Percentiles rank a stretch among this genome's conserved stretches.
These are phyloP conservation scores for Rhodophaea formosa DNA, from an alignment of 2,888 invertebrate species.

Conservation along the genomic window DNA sequence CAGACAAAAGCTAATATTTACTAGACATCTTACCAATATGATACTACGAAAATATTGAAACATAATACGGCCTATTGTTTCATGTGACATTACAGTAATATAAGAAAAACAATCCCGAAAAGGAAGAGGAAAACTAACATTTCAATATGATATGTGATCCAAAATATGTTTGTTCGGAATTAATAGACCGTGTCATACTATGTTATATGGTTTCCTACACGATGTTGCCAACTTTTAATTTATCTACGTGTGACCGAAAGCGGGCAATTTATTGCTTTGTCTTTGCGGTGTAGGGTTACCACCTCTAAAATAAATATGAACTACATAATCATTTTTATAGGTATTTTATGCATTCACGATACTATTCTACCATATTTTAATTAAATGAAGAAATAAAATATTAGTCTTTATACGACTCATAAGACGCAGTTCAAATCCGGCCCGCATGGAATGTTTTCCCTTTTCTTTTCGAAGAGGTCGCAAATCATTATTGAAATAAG, in stretches of 20 bases:
- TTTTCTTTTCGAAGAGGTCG: no score
- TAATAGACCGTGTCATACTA: constrained; percentile 40
- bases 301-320: background rate
- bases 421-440: no score
- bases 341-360: no score
- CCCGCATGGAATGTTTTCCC: no score
- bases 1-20: no score
- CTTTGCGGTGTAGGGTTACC: constrained; percentile 23
- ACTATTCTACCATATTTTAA: no score
- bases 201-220: constrained; percentile 28
- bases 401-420: no score
- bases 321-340: no score
- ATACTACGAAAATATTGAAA: background rate
- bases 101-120: constrained; percentile 6
- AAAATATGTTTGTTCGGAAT: constrained; percentile 30
- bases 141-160: constrained; percentile 17
- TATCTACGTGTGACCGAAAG: constrained; percentile 32
- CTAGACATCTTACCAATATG: no score
- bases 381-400: no score
- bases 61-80: background rate
- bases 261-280: constrained; percentile 40
- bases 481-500: no score
- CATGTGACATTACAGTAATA: constrained; percentile 3
- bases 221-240: constrained; percentile 47
- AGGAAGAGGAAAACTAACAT: constrained; percentile 9